Evolutionary conservation across 2,113 vertebrate species (phyloP), one percentile per base, ranked within the genome.

Genomic region (Onychostoma macrolepis): DNA sequence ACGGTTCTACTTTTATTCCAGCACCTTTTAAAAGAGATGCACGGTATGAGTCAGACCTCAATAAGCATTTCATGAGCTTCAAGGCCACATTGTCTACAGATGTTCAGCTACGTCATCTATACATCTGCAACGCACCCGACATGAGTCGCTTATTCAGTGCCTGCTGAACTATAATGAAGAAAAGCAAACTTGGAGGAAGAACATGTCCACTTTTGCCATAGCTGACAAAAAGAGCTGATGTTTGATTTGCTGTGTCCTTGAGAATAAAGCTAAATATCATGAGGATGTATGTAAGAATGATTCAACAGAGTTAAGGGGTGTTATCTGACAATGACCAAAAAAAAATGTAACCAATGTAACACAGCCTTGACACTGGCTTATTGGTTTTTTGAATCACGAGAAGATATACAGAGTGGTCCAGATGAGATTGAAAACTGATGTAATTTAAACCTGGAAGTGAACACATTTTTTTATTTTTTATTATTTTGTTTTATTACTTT

Each of bases 151-250:
- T 53, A 38, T 45, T 69, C 58, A 61, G 19, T 58, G 79, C 12
- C 19, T 74, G 26, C 41, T 71, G 84, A 50, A 86, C 41, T 41
- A 43, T 4, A 38, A 80, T 72, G 69, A 33, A 84, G 50, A 45
- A 78, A 83, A 72, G 85, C 5, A 53, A 79, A 87, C 26, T 79
- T 78, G 69, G 76, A 74, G 83, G 28, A 13, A 56, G 85, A 85
- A 84, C 89, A 19, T 8, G 75, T 48, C 4, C 24, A 15, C 56
- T 76, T 71, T 88, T 87, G 8, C 71, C 30, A 7, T 19, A 77
- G 81, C 85, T 88, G 85, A 84, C 86, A 21, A 21, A 85, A 81
- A 87, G 83, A 10, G 21, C 71, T 85, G 53, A 50, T 69, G 26
- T 79, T 50, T 69, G 58, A 19, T 38, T 58, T 63, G 36, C 33